phyloP scores from a whole-genome alignment of 2,797 vertebrate genomes.

The Meriones psammophilus region DNA sequence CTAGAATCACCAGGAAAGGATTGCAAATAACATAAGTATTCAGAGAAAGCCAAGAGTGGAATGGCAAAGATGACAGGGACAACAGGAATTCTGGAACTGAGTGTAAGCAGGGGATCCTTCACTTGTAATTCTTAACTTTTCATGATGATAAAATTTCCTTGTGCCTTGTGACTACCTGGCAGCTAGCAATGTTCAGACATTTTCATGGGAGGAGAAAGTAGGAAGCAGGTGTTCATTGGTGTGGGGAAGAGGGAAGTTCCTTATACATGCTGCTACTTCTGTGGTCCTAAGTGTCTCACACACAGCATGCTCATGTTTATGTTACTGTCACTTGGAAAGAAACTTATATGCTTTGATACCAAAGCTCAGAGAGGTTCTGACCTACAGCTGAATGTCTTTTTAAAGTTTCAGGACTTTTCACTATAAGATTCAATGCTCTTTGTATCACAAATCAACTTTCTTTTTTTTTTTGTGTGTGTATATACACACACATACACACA shows the following conservation, averaged over 20 bases:
- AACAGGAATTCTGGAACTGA: not conserved
- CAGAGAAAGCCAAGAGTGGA: not conserved
- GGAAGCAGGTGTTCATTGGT: not conserved
- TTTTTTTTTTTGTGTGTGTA: not conserved
- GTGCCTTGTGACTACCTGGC: not conserved
- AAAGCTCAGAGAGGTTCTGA: not conserved
- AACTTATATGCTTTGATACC: not conserved
- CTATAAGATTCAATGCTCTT: not conserved
- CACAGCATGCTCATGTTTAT: not conserved
- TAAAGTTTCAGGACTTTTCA: not conserved
- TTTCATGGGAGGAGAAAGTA: not conserved
- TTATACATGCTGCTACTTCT: not conserved
- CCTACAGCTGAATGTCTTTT: not conserved
- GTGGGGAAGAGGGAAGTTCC: not conserved
- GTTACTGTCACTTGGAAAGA: not conserved
- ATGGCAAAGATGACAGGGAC: not conserved
- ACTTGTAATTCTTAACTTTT: not conserved
- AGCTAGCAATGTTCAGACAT: conserved; percentile 2
- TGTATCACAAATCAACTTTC: not conserved
- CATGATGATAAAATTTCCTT: not conserved
- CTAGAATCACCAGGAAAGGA: not conserved
- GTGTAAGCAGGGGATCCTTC: not conserved
- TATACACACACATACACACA: not conserved
- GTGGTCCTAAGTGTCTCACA: not conserved
- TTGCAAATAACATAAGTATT: not conserved